Percentiles rank a stretch among this genome's conserved stretches.
phyloP scores from a whole-genome alignment of 2,113 vertebrate species.

The Nothoprocta pentlandii region DNA sequence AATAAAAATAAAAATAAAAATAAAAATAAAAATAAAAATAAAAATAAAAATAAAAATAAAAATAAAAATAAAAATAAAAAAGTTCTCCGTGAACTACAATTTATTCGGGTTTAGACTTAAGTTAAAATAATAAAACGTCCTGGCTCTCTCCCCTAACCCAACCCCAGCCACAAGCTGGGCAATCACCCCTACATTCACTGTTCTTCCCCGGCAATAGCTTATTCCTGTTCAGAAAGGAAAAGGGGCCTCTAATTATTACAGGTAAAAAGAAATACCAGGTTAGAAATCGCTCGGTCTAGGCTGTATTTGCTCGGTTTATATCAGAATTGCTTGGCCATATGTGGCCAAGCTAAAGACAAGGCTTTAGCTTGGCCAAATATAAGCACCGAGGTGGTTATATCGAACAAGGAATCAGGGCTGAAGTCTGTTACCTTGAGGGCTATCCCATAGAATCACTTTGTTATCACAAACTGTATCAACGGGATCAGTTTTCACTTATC shows the following conservation, averaged over 20 bases:
- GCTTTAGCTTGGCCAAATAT: no score
- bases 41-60: no score
- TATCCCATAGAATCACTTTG: neutral
- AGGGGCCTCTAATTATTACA: neutral
- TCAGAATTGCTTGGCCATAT: no score
- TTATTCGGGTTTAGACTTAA: neutral
- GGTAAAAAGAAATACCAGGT: neutral
- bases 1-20: no score
- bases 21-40: no score
- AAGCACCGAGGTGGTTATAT: neutral
- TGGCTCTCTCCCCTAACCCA: neutral
- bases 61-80: neutral
- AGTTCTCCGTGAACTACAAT: neutral
- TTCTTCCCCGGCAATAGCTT: neutral
- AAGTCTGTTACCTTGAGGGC: rapidly evolving
- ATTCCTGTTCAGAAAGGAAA: neutral
- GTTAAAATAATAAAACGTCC: neutral
- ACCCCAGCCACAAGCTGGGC: neutral
- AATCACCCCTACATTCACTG: neutral
- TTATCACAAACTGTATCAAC: neutral
- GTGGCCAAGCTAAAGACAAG: no score
- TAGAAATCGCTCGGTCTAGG: neutral
- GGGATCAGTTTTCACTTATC: no score
- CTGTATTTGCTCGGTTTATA: no score
- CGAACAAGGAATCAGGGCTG: neutral